Evolutionary conservation across 2,113 vertebrate genomes (phyloP).

Genomic region (Xiphorhynchus elegans): DNA sequence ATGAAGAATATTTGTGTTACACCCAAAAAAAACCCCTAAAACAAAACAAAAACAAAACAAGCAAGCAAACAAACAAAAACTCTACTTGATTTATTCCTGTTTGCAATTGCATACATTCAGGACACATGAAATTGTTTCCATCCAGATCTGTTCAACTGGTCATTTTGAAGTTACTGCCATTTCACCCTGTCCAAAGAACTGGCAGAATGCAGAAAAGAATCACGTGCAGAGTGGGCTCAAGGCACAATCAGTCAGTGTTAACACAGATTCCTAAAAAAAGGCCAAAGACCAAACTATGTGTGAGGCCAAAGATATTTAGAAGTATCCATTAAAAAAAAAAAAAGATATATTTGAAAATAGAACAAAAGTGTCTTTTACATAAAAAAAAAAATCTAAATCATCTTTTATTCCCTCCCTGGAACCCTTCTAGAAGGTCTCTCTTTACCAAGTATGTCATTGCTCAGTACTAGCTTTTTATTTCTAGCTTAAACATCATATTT

Average conservation of each 20-base stretch:
- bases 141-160: not conserved
- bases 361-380: not conserved
- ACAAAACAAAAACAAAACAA: not conserved
- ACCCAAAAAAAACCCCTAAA: not conserved
- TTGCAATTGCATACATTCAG: not conserved
- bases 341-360: not conserved
- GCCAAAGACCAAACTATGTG: not conserved
- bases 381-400: not conserved
- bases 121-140: not conserved
- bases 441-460: not conserved
- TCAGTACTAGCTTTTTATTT: not conserved
- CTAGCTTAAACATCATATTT: not conserved
- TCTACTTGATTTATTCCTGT: not conserved
- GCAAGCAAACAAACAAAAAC: not conserved
- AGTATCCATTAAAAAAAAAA: not conserved
- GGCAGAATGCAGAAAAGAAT: not conserved
- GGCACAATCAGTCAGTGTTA: not conserved
- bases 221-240: not conserved
- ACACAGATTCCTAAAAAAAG: not conserved
- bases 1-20: not conserved
- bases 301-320: not conserved
- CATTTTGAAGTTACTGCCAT: not conserved
- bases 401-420: not conserved
- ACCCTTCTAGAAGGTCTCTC: not conserved
- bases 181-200: not conserved